Percentiles rank a stretch among this genome's conserved stretches.
Conservation (phyloP, 2,797 vertebrate genomes). For the Girardinus metallicus region DNA sequence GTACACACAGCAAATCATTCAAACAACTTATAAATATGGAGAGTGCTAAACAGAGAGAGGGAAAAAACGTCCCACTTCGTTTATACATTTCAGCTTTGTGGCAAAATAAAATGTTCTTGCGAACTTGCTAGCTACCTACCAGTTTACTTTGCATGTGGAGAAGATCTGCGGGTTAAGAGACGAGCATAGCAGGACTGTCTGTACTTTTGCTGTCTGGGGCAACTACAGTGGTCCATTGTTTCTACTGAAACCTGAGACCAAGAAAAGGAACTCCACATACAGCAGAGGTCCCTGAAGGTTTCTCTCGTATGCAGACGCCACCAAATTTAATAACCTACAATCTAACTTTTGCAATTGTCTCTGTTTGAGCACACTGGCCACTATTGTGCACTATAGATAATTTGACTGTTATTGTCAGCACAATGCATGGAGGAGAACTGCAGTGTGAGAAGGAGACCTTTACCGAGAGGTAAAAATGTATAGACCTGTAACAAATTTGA, state of each 20-base stretch:
- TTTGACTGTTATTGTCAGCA: constrained; percentile 51
- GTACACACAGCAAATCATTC: constrained; percentile 1
- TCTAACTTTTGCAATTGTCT: constrained; percentile 66
- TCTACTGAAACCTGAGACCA: constrained; percentile 88
- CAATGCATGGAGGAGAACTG: constrained; percentile 36
- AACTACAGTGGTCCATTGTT: constrained; percentile 88
- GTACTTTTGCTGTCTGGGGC: constrained; percentile 85
- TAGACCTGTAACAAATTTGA: neutral
- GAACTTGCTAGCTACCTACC: constrained; percentile 7
- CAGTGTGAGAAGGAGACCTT: neutral
- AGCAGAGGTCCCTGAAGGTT: constrained; percentile 68
- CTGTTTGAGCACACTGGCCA: constrained; percentile 43
- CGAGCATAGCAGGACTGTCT: constrained; percentile 89
- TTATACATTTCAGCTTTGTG: neutral
- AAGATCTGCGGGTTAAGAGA: constrained; percentile 74
- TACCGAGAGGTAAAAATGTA: neutral
- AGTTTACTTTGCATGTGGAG: constrained; percentile 32
- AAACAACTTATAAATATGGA: neutral
- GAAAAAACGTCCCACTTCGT: neutral
- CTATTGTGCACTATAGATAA: constrained; percentile 47
- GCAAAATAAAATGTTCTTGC: neutral
- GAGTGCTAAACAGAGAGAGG: neutral
- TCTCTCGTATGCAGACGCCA: constrained; percentile 70
- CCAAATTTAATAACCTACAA: constrained; percentile 71
- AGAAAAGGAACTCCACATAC: constrained; percentile 86